Evolutionary conservation across 2,113 vertebrate genomes (phyloP).

Genomic region (Campylomormyrus tamandua): DNA sequence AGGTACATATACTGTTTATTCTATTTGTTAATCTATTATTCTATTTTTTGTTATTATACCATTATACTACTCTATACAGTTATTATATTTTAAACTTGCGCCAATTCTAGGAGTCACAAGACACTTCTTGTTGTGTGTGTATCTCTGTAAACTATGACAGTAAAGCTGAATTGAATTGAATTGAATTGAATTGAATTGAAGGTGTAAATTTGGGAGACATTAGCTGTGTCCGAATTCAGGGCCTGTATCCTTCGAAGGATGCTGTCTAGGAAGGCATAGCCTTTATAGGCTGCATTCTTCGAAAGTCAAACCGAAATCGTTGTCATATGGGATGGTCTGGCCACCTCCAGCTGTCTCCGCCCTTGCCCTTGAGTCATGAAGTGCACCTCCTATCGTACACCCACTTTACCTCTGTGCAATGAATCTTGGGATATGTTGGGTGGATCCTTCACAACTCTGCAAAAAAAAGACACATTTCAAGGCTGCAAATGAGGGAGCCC

Average conservation of each 20-base stretch:
- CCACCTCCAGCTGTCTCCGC: not conserved
- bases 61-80: not conserved
- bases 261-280: not conserved
- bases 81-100: not conserved
- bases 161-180: not conserved
- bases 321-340: not conserved
- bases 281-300: not conserved
- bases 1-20: not conserved
- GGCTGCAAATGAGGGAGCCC: not conserved
- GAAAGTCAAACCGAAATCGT: not conserved
- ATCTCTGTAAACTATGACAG: not conserved
- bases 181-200: not conserved
- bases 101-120: not conserved
- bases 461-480: not conserved
- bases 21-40: not conserved
- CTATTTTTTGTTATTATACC: not conserved
- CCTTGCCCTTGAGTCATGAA: not conserved
- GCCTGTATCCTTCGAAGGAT: not conserved
- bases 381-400: not conserved
- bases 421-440: not conserved
- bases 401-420: not conserved
- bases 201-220: not conserved
- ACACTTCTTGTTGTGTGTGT: not conserved
- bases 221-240: not conserved
- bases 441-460: not conserved